Conservation (phyloP, 64 coral and sea anemone species). For the Montipora sp. region DNA sequence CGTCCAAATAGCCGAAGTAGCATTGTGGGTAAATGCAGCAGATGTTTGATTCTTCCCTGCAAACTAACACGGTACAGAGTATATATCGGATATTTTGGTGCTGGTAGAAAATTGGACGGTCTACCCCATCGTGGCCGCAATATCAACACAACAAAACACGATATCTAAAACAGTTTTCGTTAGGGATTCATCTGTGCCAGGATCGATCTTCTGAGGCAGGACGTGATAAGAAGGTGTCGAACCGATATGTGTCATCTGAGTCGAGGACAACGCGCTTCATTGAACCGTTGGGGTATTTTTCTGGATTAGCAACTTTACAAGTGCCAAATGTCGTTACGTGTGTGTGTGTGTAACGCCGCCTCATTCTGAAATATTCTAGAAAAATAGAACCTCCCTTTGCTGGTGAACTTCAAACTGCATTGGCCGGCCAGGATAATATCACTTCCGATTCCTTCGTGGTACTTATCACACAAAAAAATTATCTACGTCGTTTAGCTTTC, state of each 20-base stretch:
- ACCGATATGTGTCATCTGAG: slow-evolving; percentile 41
- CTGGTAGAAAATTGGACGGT: background rate
- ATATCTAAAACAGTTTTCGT: background rate
- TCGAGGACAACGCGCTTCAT: slow-evolving; percentile 16
- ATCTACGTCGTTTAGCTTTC: background rate
- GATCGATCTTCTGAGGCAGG: background rate
- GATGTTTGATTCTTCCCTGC: slow-evolving; percentile 15
- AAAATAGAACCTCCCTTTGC: background rate
- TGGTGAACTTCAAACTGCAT: slow-evolving; percentile 1
- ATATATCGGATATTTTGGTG: background rate
- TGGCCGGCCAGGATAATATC: background rate
- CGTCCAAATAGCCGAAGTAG: background rate
- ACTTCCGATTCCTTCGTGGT: background rate
- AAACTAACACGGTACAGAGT: background rate
- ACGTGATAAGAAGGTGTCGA: background rate
- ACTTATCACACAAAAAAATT: slow-evolving; percentile 3
- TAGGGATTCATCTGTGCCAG: background rate
- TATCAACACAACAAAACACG: slow-evolving; percentile 26
- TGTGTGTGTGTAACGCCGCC: background rate
- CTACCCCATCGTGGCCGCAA: background rate
- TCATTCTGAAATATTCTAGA: background rate
- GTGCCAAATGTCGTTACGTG: background rate
- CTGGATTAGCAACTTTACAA: background rate
- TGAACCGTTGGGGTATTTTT: slow-evolving; percentile 46
- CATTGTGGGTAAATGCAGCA: slow-evolving; percentile 47